Base-by-base conservation (phyloP, 2,888 invertebrate species). In the Xestia c-nigrum region DNA sequence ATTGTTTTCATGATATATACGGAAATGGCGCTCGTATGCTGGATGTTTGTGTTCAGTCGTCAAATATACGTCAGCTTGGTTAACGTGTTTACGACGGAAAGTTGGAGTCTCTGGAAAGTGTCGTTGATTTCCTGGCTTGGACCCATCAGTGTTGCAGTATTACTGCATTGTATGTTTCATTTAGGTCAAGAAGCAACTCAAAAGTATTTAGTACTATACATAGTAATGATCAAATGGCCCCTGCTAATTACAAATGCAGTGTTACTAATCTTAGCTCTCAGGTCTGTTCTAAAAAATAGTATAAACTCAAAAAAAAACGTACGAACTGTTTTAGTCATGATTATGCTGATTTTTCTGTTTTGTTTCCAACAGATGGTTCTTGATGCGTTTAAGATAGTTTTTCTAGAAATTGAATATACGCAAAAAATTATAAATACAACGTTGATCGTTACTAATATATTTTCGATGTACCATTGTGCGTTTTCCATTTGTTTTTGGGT, bases 31-130 rank as follows among this genome's bases (percentile, higher is more conserved):
- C 88, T 96, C 3, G 90, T 95, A 0, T 81, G 86, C 4, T 96
- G 96, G 96, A 96, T 95, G 95, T 94, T 92, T 70, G 84, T 94
- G 5, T 96, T 95, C 70, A 96, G 91, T 55, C 93, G 92, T 63
- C 93, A 94, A 43, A 95, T 96, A 92, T 93, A 95, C 72, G 88
- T 92, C 4, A 91, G 90, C 77, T 90, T 96, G 67, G 96, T 95
- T 14, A 94, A 91, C 86, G 93, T 96, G 24, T 94, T 95, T 69
- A 87, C 85, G 70, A 84, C 86, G 0, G 81, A 89, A 3, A 85
- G 86, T 3, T 76, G 78, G 5, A 90, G 85, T 16, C 79, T 95
- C 19, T 91, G 91, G 90, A 92, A 89, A 81, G 84, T 93, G 7
- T 93, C 95, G 0, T 0, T 92, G 2, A 72, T 78, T 6, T 92